Base-by-base conservation (phyloP, 1,140 invertebrate species). In the Vanessa atalanta region DNA sequence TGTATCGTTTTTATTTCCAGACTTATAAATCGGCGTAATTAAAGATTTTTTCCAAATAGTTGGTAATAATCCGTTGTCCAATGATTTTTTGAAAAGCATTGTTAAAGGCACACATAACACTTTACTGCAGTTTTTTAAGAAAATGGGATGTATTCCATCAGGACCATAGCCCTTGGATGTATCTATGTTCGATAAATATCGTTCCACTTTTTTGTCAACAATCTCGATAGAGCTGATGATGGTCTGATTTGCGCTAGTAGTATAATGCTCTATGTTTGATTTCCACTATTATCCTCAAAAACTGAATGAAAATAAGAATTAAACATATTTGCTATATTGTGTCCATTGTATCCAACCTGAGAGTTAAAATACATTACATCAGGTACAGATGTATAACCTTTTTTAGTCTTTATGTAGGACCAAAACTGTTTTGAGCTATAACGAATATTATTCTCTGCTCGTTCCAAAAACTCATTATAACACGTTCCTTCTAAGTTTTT, bases 361-460 rank as follows among this genome's bases (percentile, higher is more conserved):
- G 16, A 65, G n/a, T 65, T 20, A 37, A 48, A 65, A 65, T 65
- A 65, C 47, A 65, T 48, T 20, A 23, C 16, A 65, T 65, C n/a
- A 20, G 63, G 63, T 48, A 65, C 3, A 48, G n/a, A 20, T 20
- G n/a, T 67, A 55, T 67, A 48, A 53, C 26, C 65, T 67, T 65
- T 65, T n/a, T 65, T 65, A 53, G 63, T 6, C 14, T 65, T 65
- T n/a, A 65, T 65, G n/a, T 9, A 67, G 26, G 65, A 67, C 65
- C 65, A 67, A 67, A 67, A 67, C 13, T 67, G 23, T 31, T 67
- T 67, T 67, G 65, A 53, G 50, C 26, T 67, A 53, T 37, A 53
- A 53, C 23, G 23, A 67, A 67, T 67, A 67, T 65, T 65, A 47
- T 65, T 47, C 15, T 65, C 63, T 47, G 43, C 63, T 65, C 63